These are phyloP conservation scores for Drosophila demipolita DNA, from an alignment of 2,888 invertebrate genomes.

Conservation along the genomic window DNA sequence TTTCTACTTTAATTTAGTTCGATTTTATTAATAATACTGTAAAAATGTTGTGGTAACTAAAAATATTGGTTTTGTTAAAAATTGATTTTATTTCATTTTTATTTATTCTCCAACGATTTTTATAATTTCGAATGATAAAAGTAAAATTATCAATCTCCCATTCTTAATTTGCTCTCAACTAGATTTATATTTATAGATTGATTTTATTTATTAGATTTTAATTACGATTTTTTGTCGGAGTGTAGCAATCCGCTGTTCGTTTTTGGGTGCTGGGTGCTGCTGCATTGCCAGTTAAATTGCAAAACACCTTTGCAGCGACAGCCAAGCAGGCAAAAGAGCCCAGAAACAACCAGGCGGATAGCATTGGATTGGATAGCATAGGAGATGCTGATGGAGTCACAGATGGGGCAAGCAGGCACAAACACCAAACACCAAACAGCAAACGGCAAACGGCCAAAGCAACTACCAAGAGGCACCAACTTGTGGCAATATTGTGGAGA, in stretches of 20 bases:
- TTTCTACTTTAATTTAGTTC: too few relatives aligned
- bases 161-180: too few relatives aligned
- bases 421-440: constrained; percentile 1
- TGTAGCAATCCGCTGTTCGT: constrained; percentile 25
- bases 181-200: neutral
- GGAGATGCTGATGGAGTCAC: constrained; percentile 42
- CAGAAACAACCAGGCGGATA: constrained; percentile 18
- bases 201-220: neutral
- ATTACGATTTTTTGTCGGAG: neutral
- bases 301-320: constrained; percentile 80
- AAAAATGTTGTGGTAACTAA: neutral
- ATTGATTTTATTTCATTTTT: too few relatives aligned
- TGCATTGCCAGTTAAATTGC: constrained; percentile 78
- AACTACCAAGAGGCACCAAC: constrained; percentile 2
- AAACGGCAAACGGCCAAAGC: constrained; percentile 1
- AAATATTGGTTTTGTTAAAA: too few relatives aligned
- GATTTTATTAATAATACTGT: too few relatives aligned
- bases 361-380: constrained; percentile 17
- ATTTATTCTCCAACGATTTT: too few relatives aligned
- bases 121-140: too few relatives aligned
- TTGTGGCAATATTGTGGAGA: constrained; percentile 7
- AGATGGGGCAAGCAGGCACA: constrained; percentile 15
- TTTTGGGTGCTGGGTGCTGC: constrained; percentile 57
- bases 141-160: too few relatives aligned
- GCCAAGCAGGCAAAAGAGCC: constrained; percentile 35